A percentile compares a stretch with the other conserved stretches of the same genome.
These are phyloP conservation scores for Ochropacha duplaris DNA, from an alignment of 2,888 invertebrate species.

Conservation along the genomic window DNA sequence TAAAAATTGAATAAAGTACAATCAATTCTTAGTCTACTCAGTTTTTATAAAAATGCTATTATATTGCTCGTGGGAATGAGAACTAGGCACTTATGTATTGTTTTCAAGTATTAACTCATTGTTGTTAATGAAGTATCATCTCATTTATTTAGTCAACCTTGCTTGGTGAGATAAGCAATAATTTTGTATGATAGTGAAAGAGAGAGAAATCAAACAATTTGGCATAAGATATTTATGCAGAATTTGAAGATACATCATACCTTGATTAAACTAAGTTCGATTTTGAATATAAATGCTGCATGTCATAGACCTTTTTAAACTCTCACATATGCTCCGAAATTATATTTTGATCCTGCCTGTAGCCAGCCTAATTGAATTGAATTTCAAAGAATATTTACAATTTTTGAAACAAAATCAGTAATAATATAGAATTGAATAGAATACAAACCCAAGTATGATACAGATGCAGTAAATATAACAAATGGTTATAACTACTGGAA, in stretches of 20 bases:
- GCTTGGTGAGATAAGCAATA: not conserved
- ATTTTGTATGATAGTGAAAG: not conserved
- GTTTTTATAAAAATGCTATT: slow-evolving; percentile 10
- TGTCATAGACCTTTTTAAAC: not conserved
- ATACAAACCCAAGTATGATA: too few relatives aligned
- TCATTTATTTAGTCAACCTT: not conserved
- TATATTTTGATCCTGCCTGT: not conserved
- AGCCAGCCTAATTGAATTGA: not conserved
- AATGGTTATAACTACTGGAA: too few relatives aligned
- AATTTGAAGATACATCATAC: too few relatives aligned
- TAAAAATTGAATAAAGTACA: not conserved
- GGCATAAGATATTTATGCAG: too few relatives aligned
- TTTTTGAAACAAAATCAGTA: too few relatives aligned
- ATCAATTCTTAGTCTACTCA: slow-evolving; percentile 8
- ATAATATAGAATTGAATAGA: too few relatives aligned
- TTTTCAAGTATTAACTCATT: slow-evolving; percentile 10
- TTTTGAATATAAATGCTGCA: too few relatives aligned
- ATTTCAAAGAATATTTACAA: too few relatives aligned
- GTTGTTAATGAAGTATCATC: not conserved
- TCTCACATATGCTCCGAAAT: not conserved
- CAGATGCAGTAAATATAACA: too few relatives aligned
- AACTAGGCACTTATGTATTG: slow-evolving; percentile 34
- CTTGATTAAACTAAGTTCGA: too few relatives aligned
- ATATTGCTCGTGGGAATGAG: slow-evolving; percentile 51
- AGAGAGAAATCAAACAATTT: too few relatives aligned